Base-by-base conservation (phyloP, 2,888 invertebrate species). In the Geotrupes spiniger region DNA sequence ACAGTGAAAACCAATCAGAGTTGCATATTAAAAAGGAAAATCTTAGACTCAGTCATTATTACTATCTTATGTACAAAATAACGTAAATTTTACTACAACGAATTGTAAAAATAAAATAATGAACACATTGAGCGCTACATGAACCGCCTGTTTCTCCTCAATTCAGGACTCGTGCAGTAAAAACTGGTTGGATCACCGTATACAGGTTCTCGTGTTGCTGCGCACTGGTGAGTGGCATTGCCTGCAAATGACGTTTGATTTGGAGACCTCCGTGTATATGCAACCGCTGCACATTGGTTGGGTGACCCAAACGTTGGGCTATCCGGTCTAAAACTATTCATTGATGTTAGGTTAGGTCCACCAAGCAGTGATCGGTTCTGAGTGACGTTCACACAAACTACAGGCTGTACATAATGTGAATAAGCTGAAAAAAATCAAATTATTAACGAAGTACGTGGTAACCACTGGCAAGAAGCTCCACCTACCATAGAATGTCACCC, bases 401-500 rank as follows among this genome's bases (percentile, higher is more conserved):
- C 60, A 1, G 72, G 70, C 43, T 70, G 70, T 60, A 72, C 64
- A 49, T 70, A 72, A 27, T 62, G 61, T 3, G 70, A 66, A 55
- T 72, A 72, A 9, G 66, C 72, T 73, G 49, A 26, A 67, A 66
- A 47, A 52, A 55, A 60, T 28, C 40, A 54, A 12, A 29, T 37
- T 4, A 36, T 28, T 40, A 27, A 28, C 42, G 36, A 5, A 26
- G 26, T 10, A 11, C 10, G 6, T 21, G 27, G 16, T 12, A n/a
- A 26, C 17, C 37, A 2, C 25, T 6, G 2, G 1, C 16, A 21
- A 26, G 14, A 26, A 44, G n/a, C 8, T 16, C 12, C 26, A 16
- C 63, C 68, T 63, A 72, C 73, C 64, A 51, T 70, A 71, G 52
- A 70, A 70, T 2, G 71, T 69, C 1, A 69, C 52, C 28, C 68